phyloP scores from a whole-genome alignment of 2,113 vertebrate genomes.

The Atlantisia rogersi region DNA sequence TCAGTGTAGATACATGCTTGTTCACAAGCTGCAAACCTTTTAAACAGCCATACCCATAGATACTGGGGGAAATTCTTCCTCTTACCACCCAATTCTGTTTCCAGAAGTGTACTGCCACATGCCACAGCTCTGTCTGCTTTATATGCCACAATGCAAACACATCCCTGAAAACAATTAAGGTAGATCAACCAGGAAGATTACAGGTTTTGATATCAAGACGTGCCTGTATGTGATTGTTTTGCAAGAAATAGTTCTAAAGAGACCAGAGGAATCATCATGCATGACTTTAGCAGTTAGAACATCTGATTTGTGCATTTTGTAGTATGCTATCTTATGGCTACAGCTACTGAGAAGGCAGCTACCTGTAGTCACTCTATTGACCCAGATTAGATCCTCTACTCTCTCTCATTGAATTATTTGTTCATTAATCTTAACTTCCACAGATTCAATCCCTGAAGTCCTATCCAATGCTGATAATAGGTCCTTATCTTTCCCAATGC shows the following conservation, averaged over 20 bases:
- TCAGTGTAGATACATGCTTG: not conserved
- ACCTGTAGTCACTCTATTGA: not conserved
- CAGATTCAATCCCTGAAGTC: not conserved
- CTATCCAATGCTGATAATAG: not conserved
- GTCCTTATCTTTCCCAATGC: not conserved
- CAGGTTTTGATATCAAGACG: not conserved
- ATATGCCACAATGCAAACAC: rapidly evolving
- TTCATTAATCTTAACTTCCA: not conserved
- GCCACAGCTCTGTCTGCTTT: not conserved
- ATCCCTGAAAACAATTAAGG: not conserved
- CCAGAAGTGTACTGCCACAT: not conserved
- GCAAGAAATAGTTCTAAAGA: not conserved
- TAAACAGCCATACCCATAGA: not conserved
- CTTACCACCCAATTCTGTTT: not conserved
- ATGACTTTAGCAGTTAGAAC: not conserved
- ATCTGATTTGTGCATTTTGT: not conserved
- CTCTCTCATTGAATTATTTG: not conserved
- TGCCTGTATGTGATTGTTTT: not conserved
- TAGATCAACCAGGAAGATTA: not conserved
- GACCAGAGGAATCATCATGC: not conserved
- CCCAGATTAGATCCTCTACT: not conserved
- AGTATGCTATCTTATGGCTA: not conserved
- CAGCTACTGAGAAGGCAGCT: not conserved
- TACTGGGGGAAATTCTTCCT: not conserved
- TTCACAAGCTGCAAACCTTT: not conserved